Base-by-base conservation (phyloP, 1,140 invertebrate genomes). In the Ectropis grisescens region DNA sequence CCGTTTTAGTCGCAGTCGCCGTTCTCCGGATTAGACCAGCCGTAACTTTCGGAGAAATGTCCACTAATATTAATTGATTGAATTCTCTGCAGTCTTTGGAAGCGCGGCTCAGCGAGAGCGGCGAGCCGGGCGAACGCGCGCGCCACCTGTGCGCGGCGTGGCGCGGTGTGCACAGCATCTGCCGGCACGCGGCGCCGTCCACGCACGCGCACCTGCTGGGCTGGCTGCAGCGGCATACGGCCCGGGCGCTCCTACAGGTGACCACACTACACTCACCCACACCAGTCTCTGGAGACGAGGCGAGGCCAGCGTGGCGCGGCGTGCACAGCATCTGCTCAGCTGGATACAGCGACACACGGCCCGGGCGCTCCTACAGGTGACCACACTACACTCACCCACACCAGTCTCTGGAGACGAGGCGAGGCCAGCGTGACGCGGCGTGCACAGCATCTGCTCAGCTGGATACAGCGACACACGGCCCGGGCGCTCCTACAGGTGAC, bases 301-400 rank as follows among this genome's bases (percentile, higher is more conserved):
- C 58, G 72, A 33, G 61, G 39, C 47, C 61, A 33, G 64, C 69
- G 34, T 79, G 70, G 74, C 50, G 61, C 28, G 49, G 52, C 29
- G 47, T 76, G 11, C 57, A 70, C 61, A 45, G 51, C 25, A 51
- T 76, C 9, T 76, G 32, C 44, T 75, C 30, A 48, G 37, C 26
- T 80, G 71, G 71, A 41, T 80, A 10, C 69, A 80, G 49, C 34
- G 54, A 27, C 68, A 80, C 52, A 75, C 71, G 1, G 56, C 69
- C 8, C 38, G 44, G 15, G 58, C 56, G 28, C 35, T 79, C 25
- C 33, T 79, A 16, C 67, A 72, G 67, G 74, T 74, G 34, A 35
- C 6, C 9, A 22, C 19, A 22, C n/a, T n/a, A n/a, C 19, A 22
- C 19, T 5, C 19, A 4, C 4, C 19, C 19, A 22, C 19, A 22